Percentiles rank a stretch among this genome's conserved stretches.
Conservation (phyloP, 2,797 vertebrate species). For the Acridotheres tristis region DNA sequence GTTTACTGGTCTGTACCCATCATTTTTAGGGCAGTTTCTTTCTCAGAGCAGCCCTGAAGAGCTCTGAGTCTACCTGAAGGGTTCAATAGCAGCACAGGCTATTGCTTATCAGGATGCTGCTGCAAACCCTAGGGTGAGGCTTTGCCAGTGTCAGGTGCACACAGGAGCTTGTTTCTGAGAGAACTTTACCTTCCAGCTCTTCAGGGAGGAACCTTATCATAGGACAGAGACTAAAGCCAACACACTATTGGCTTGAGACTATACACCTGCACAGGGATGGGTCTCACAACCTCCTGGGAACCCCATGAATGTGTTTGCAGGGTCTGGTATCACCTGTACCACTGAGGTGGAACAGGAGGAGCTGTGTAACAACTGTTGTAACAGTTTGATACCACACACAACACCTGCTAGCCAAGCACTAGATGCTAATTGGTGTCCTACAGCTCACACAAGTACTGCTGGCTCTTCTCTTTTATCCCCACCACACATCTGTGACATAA, state of each 20-base stretch:
- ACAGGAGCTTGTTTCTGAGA: not conserved
- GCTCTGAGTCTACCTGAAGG: not conserved
- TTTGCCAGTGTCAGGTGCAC: rapidly evolving
- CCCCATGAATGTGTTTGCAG: not conserved
- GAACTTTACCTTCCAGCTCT: not conserved
- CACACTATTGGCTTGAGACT: not conserved
- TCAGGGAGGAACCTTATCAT: rapidly evolving
- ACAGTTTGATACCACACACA: not conserved
- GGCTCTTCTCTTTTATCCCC: not conserved
- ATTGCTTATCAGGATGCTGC: not conserved
- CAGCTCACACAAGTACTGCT: not conserved
- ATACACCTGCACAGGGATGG: not conserved
- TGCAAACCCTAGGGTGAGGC: not conserved
- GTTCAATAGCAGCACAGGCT: not conserved
- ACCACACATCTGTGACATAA: rapidly evolving
- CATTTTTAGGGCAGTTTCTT: not conserved
- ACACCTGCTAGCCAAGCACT: not conserved
- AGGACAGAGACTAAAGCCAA: not conserved
- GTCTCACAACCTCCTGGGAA: not conserved
- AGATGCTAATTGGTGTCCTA: not conserved
- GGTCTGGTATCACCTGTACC: not conserved
- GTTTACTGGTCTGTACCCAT: not conserved
- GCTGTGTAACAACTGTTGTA: not conserved
- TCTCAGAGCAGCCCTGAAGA: not conserved
- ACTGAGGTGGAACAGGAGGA: not conserved